Evolutionary conservation across 2,797 vertebrate species (phyloP).

Genomic region (Pantherophis alleghaniensis): DNA sequence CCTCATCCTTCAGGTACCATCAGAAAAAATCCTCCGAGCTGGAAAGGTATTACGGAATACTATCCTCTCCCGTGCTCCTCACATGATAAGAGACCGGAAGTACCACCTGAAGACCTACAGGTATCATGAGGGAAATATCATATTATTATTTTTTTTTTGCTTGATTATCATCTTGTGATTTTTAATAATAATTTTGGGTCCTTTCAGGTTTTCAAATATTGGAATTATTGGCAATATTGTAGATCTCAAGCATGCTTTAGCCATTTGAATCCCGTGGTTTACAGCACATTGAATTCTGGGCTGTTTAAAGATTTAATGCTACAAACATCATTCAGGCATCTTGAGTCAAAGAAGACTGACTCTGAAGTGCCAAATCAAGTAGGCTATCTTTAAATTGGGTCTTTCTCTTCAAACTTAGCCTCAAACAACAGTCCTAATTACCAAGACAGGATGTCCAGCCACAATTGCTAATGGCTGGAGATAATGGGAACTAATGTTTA

Average conservation of each 20-base stretch:
- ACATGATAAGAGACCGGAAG: slow-evolving; percentile 98
- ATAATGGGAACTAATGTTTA: neutral
- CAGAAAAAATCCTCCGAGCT: slow-evolving; percentile 91
- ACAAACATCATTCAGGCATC: neutral
- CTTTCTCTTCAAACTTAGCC: neutral
- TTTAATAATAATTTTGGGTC: slow-evolving; percentile 38
- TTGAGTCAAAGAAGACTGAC: neutral
- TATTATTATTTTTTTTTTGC: neutral
- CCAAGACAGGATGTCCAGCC: neutral
- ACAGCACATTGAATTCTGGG: neutral
- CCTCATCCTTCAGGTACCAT: slow-evolving; percentile 80
- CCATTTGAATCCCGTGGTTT: neutral
- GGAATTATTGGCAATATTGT: slow-evolving; percentile 44
- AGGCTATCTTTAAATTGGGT: neutral
- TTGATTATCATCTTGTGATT: slow-evolving; percentile 34
- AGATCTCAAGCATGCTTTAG: neutral
- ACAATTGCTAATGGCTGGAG: neutral
- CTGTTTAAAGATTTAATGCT: neutral
- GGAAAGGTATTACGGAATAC: slow-evolving; percentile 88
- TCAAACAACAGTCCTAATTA: neutral
- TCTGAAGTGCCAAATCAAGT: neutral
- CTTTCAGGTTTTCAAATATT: slow-evolving; percentile 37
- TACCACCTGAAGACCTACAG: slow-evolving; percentile 96
- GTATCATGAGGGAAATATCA: slow-evolving; percentile 63
- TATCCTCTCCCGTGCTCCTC: slow-evolving; percentile 88